Evolutionary conservation across 2,888 invertebrate species (phyloP).

Genomic region (Osmoderma eremita): DNA sequence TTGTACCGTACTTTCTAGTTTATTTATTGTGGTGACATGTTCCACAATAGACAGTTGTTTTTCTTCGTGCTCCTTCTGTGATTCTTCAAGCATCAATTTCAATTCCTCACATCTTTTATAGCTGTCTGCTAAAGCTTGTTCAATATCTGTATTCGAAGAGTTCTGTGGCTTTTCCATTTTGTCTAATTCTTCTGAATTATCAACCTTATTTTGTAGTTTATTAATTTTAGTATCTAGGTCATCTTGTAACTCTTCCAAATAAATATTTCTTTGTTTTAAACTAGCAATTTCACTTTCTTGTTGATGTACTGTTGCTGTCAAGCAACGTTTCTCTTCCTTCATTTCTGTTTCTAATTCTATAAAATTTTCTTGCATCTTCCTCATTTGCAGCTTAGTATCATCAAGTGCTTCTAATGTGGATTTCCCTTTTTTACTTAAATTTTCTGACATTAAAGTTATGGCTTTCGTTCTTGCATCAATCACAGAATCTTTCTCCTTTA

Average conservation of each 20-base stretch:
- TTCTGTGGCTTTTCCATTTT: conserved; percentile 22
- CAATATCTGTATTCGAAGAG: conserved; percentile 23
- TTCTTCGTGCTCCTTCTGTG: conserved; percentile 43
- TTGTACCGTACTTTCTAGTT: conserved; percentile 48
- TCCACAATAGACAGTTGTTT: conserved; percentile 36
- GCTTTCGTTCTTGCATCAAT: conserved; percentile 85
- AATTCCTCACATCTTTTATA: conserved; percentile 42
- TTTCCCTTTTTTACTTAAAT: conserved; percentile 76
- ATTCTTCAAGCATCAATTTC: conserved; percentile 39
- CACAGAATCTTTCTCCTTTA: conserved; percentile 85
- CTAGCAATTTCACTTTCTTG: conserved; percentile 62
- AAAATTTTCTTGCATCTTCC: conserved; percentile 82
- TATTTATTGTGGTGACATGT: conserved; percentile 46
- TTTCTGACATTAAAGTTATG: conserved; percentile 78
- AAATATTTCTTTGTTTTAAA: conserved; percentile 63
- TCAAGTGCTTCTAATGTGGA: conserved; percentile 77
- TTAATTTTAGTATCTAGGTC: conserved; percentile 53
- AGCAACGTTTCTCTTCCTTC: conserved; percentile 74
- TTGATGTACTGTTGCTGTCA: conserved; percentile 68
- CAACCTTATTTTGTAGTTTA: conserved; percentile 36
- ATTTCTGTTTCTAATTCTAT: conserved; percentile 75
- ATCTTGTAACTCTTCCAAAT: conserved; percentile 49
- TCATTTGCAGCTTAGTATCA: conserved; percentile 83
- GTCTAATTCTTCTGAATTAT: conserved; percentile 45
- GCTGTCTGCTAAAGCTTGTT: conserved; percentile 21